Percentiles rank a stretch among this genome's conserved stretches.
phyloP scores from a whole-genome alignment of 2,113 vertebrate genomes.

The Pelvicachromis taeniatus region DNA sequence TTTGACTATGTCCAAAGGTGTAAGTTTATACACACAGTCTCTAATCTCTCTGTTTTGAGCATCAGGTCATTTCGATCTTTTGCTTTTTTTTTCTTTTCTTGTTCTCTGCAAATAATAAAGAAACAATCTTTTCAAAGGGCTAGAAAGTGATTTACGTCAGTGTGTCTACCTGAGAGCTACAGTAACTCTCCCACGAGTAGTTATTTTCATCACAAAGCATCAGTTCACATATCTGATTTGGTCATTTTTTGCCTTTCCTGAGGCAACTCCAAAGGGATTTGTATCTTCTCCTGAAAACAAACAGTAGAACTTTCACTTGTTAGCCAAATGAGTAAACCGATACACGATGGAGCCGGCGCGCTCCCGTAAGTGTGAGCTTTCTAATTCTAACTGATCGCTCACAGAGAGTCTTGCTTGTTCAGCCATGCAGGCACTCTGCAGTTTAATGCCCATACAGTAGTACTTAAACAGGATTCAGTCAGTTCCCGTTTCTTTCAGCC shows the following conservation, averaged over 20 bases:
- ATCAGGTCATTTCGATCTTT: not conserved
- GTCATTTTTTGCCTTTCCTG: not conserved
- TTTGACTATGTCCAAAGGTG: not conserved
- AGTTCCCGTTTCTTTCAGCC: not conserved
- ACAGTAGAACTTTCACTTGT: not conserved
- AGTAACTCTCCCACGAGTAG: not conserved
- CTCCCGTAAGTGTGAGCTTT: not conserved
- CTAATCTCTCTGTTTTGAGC: not conserved
- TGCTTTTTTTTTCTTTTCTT: no score
- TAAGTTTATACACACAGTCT: not conserved
- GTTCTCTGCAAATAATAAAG: not conserved
- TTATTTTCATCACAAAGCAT: not conserved
- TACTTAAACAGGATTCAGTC: not conserved
- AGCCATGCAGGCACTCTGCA: not conserved
- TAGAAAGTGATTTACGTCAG: not conserved
- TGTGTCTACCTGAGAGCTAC: not conserved
- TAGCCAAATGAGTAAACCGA: not conserved
- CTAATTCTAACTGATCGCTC: not conserved
- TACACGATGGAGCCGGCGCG: not conserved
- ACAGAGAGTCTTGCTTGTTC: not conserved
- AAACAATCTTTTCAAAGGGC: not conserved
- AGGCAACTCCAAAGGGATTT: not conserved
- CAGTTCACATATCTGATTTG: not conserved
- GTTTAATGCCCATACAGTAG: not conserved
- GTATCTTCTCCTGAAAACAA: not conserved